A percentile compares a stretch with the other conserved stretches of the same genome.
These are phyloP conservation scores for Panagrolaimus sp. DNA, from an alignment of 1,140 invertebrate species.

Conservation along the genomic window DNA sequence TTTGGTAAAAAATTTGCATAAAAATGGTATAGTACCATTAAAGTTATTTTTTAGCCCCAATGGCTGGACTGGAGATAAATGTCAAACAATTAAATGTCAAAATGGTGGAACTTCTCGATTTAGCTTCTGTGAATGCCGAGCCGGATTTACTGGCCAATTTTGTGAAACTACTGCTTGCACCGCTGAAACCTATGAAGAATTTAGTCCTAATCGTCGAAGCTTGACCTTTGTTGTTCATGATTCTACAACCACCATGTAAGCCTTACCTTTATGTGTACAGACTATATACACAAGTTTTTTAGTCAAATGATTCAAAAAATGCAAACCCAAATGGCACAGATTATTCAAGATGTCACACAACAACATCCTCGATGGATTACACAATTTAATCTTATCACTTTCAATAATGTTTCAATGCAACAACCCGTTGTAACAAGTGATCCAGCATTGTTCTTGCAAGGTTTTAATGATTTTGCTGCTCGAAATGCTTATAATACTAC, in stretches of 20 bases:
- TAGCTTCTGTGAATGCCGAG: neutral
- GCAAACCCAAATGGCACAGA: neutral
- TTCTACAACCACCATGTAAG: neutral
- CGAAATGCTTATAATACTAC: neutral
- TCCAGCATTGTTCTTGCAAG: neutral
- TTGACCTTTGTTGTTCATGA: constrained; percentile 5
- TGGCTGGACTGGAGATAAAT: constrained; percentile 1
- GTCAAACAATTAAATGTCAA: neutral
- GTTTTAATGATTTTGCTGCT: neutral
- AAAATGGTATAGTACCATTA: too few relatives aligned
- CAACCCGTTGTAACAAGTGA: neutral
- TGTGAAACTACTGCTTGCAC: neutral
- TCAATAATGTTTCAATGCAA: neutral
- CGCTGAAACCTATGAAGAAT: neutral
- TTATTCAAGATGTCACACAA: neutral
- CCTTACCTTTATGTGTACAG: too few relatives aligned
- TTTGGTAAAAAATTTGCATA: too few relatives aligned
- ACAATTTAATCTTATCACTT: neutral
- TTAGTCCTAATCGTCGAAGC: neutral
- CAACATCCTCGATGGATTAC: constrained; percentile 5
- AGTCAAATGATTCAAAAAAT: constrained; percentile 1
- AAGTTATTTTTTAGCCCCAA: too few relatives aligned
- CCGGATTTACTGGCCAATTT: neutral
- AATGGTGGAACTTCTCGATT: neutral
- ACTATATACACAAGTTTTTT: too few relatives aligned